These are phyloP conservation scores for Microctonus hyperodae DNA, from an alignment of 2,888 invertebrate genomes.

Conservation along the genomic window DNA sequence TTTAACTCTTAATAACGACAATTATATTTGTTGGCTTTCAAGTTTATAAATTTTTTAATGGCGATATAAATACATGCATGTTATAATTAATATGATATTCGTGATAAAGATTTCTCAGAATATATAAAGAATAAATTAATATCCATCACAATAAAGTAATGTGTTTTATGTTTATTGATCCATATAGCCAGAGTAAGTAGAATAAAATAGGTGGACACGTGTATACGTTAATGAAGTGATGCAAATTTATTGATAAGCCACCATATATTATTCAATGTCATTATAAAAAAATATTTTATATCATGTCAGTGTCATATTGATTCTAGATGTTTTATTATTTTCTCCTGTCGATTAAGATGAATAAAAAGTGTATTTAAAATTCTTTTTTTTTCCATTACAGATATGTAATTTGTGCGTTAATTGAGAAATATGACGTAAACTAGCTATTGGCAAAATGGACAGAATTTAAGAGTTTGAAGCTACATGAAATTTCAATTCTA, in stretches of 20 bases:
- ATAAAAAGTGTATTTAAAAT: slow-evolving; percentile 35
- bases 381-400: not conserved
- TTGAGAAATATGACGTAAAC: not conserved
- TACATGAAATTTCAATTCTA: slow-evolving; percentile 49
- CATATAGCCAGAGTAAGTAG: not conserved
- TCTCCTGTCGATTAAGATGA: slow-evolving; percentile 27
- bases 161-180: not conserved
- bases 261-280: not conserved
- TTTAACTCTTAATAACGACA: not conserved
- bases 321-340: not conserved
- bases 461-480: slow-evolving; percentile 43
- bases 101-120: not conserved
- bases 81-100: too few relatives aligned
- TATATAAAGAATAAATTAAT: not conserved
- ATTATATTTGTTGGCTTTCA: not conserved
- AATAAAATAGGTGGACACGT: not conserved
- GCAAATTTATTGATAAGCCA: slow-evolving; percentile 17
- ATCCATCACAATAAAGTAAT: not conserved
- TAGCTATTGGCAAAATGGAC: not conserved
- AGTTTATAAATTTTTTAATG: not conserved
- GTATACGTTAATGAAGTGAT: slow-evolving; percentile 5
- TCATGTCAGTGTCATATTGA: not conserved
- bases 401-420: not conserved
- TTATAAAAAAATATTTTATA: not conserved
- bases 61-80: not conserved